These are phyloP conservation scores for Lepidurus couesii DNA, from an alignment of 1,140 invertebrate genomes.

Conservation along the genomic window DNA sequence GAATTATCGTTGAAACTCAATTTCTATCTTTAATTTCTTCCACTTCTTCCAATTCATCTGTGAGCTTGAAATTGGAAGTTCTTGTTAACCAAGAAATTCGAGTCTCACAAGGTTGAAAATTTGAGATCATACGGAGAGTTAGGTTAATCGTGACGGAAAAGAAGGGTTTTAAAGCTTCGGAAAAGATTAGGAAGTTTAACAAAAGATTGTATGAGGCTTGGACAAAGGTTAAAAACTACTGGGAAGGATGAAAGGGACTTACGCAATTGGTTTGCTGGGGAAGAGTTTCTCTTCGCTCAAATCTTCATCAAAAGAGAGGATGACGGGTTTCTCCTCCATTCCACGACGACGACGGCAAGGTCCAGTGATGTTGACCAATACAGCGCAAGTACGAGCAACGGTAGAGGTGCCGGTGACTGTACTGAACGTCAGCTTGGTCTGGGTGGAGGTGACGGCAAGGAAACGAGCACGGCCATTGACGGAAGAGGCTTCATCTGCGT, in stretches of 20 bases:
- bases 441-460: neutral
- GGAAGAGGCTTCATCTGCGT: neutral
- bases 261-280: neutral
- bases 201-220: neutral
- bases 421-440: neutral
- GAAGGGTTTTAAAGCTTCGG: too few relatives aligned
- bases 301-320: conserved; percentile 31
- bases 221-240: neutral
- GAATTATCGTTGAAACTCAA: too few relatives aligned
- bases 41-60: too few relatives aligned
- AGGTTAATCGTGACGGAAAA: too few relatives aligned
- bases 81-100: too few relatives aligned
- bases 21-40: too few relatives aligned
- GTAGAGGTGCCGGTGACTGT: neutral
- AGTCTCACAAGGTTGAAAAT: too few relatives aligned
- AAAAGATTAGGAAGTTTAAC: too few relatives aligned
- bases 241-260: neutral
- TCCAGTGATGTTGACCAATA: conserved; percentile 32
- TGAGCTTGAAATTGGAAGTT: too few relatives aligned
- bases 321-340: conserved; percentile 24
- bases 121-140: too few relatives aligned
- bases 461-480: neutral
- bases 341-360: conserved; percentile 27
- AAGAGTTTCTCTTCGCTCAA: conserved; percentile 12
- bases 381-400: conserved; percentile 27